Evolutionary conservation across 2,888 invertebrate species (phyloP), one percentile per base, ranked within the genome.

Genomic region (Lacanobia oleracea): DNA sequence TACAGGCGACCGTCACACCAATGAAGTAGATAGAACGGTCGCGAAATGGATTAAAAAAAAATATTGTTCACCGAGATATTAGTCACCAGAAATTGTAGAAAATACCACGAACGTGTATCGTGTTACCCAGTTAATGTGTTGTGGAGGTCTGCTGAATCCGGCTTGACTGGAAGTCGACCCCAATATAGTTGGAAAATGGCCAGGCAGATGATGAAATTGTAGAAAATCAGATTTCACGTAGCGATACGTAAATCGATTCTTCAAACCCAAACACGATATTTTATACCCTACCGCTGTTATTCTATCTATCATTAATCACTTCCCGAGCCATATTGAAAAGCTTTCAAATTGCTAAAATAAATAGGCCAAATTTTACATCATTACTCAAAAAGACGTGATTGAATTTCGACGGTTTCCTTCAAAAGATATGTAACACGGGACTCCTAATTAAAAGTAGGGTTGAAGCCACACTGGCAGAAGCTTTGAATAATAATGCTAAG

Each of bases 281-380:
- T 45, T 12, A 18, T 21, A 21, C 27, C 14, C 21, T 21, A n/a
- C 21, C 12, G 21, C 12, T 27, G 27, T 27, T 37, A 62, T 75
- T 37, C 8, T 43, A 50, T 57, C 12, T 23, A 23, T 50, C 27
- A 51, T 76, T 50, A 66, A 67, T 72, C 40, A 56, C 43, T 50
- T 8, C 3, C 0, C 10, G 8, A 50, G 16, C 12, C n/a, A 14
- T 3, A n/a, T 67, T 43, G 23, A 33, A 33, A 48, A 50, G n/a
- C n/a, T 62, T 71, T 53, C 14, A 45, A 53, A 12, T 16, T 2
- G n/a, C 45, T 16, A 0, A n/a, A 37, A 27, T 74, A 53, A 53
- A 74, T 53, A 74, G 16, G 18, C 1, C 7, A 9, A 23, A 23
- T 53, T 37, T 37, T 12, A 53, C 1, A 40, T 10, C 37, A 63